Conservation (phyloP, 2,113 vertebrate species). For the Microcebus tavaratra region DNA sequence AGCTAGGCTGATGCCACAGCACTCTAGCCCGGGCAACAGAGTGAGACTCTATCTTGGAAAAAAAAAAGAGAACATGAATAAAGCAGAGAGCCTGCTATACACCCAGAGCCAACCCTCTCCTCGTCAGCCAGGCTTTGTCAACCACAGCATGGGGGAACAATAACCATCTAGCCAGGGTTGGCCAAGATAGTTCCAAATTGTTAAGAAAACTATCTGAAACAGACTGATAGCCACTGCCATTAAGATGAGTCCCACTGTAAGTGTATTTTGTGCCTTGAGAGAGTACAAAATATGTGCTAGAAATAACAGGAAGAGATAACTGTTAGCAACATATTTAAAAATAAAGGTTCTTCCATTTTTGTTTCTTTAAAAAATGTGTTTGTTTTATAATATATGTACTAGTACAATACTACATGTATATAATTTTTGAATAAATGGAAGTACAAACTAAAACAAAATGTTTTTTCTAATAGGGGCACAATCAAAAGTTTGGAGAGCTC, state of each 20-base stretch:
- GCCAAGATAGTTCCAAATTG: background rate
- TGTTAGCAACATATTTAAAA: background rate
- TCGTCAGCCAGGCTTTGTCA: background rate
- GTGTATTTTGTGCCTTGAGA: background rate
- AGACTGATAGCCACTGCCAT: background rate
- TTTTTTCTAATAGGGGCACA: background rate
- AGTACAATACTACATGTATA: background rate
- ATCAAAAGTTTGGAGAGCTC: background rate
- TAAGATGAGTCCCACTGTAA: background rate
- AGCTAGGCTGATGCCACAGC: too few species aligned
- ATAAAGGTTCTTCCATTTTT: background rate
- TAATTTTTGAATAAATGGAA: background rate
- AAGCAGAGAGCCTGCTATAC: background rate
- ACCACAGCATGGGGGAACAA: background rate
- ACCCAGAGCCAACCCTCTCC: background rate
- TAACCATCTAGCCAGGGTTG: too few species aligned
- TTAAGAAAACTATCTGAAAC: background rate
- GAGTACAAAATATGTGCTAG: background rate
- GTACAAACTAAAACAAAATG: background rate
- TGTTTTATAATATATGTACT: background rate
- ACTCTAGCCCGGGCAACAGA: too few species aligned
- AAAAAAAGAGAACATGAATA: background rate
- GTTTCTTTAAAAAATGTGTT: background rate
- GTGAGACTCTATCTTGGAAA: too few species aligned
- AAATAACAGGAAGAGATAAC: background rate